These are phyloP conservation scores for Sebastes iracundus DNA, from an alignment of 2,797 vertebrate species.

Conservation along the genomic window DNA sequence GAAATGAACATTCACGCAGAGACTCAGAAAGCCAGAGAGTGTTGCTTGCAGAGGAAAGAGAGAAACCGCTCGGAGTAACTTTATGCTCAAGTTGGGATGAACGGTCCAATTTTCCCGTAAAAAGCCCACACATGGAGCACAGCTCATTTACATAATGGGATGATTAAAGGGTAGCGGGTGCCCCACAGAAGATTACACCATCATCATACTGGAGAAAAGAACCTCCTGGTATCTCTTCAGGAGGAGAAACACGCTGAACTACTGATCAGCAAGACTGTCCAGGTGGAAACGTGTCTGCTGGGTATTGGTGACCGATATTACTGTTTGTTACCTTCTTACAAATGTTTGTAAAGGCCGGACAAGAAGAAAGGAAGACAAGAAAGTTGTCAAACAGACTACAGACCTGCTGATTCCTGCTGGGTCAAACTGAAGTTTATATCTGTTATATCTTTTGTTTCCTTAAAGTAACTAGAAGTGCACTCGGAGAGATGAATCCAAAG, in stretches of 20 bases:
- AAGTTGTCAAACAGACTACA: too few relatives aligned
- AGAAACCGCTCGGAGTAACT: background rate
- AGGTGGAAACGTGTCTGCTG: background rate
- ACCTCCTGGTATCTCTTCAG: background rate
- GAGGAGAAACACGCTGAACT: background rate
- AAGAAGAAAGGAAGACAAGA: too few relatives aligned
- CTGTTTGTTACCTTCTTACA: background rate
- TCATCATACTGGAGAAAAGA: slow-evolving; percentile 14
- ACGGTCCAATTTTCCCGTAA: background rate
- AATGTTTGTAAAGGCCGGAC: background rate
- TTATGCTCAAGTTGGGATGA: slow-evolving; percentile 14
- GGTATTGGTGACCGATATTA: background rate
- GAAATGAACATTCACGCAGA: slow-evolving; percentile 30
- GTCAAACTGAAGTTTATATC: too few relatives aligned
- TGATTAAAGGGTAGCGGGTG: slow-evolving; percentile 38
- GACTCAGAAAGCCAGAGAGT: background rate
- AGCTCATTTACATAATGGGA: slow-evolving; percentile 37
- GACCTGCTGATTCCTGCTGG: too few relatives aligned
- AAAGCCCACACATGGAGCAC: slow-evolving; percentile 30
- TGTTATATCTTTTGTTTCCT: too few relatives aligned
- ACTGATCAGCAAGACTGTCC: background rate
- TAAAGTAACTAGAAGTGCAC: too few relatives aligned
- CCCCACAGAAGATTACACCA: background rate
- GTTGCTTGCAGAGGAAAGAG: slow-evolving; percentile 1
- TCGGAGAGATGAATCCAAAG: background rate